Base-by-base conservation (phyloP, 2,888 invertebrate genomes). In the Elegia similella region DNA sequence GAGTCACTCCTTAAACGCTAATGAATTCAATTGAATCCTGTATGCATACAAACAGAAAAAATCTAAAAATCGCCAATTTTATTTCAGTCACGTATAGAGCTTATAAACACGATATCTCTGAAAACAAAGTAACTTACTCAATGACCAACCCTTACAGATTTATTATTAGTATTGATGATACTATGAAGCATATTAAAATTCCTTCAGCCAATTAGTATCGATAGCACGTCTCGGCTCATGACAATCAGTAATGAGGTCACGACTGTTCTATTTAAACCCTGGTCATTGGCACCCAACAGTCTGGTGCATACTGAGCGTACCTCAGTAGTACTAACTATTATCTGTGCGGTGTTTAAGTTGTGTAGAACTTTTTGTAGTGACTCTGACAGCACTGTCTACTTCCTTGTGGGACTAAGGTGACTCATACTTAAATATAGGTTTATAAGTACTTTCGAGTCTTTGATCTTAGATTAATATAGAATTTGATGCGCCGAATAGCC, bases 281-380 rank as follows among this genome's bases (percentile, higher is more conserved):
- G 16, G 50, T 50, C 50, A 50, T 50, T 50, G 50, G 50, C 50
- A 50, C 50, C 50, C 7, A 10, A n/a, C 46, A 32, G 50, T 50
- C 50, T 50, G 12, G 17, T n/a, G 50, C 50, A 50, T 50, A 17
- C 50, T 30, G 34, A 50, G 34, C 13, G 34, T 32, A 50, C 16
- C 16, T 34, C 0, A 10, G 10, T 17, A 50, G 47, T 47, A 13
- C 54, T 44, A 3, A 17, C 15, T 34, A 16, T 50, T 50, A 12
- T 50, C 34, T 50, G 34, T 34, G 34, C 10, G 23, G 10, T 10
- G 44, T 17, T 44, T 17, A 16, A 17, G 16, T 34, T 7, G 16
- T 15, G 34, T 34, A 12, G 30, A 32, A 15, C 48, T 50, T 17
- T 17, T 34, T 34, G 50, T 34, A 34, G 16, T 50, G 34, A 16